phyloP scores from a whole-genome alignment of 1,140 invertebrate species.

The Vanessa tameamea region DNA sequence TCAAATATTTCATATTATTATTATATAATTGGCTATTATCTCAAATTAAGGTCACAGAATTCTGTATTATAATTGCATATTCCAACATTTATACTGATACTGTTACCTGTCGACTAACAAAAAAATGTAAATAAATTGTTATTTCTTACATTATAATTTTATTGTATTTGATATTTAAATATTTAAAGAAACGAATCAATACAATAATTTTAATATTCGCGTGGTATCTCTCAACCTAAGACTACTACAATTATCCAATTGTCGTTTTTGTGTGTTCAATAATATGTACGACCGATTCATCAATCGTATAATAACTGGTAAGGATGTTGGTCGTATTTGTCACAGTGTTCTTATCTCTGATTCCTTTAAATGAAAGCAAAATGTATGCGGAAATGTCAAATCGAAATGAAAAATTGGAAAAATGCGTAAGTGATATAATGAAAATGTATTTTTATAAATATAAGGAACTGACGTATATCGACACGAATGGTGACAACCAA shows the following conservation, averaged over 20 bases:
- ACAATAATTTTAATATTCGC: too few species aligned
- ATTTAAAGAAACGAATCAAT: too few species aligned
- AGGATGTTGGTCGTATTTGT: slow-evolving; percentile 6
- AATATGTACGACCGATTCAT: not conserved
- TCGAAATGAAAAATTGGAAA: not conserved
- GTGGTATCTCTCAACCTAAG: too few species aligned
- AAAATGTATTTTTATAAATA: slow-evolving; percentile 30
- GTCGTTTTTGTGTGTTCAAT: not conserved
- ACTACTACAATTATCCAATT: slow-evolving; percentile 11
- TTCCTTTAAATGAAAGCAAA: not conserved
- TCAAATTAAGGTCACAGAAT: too few species aligned
- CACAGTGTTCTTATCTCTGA: not conserved
- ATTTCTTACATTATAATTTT: too few species aligned
- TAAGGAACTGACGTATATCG: slow-evolving; percentile 27
- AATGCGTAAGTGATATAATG: slow-evolving; percentile 32
- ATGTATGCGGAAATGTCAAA: not conserved
- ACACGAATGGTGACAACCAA: slow-evolving; percentile 30
- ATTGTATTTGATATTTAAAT: too few species aligned
- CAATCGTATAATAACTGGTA: not conserved
- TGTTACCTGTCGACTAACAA: too few species aligned
- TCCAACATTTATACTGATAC: too few species aligned
- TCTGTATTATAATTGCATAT: too few species aligned
- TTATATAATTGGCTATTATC: too few species aligned
- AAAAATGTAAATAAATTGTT: too few species aligned
- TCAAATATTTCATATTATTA: too few species aligned